A percentile compares a stretch with the other conserved stretches of the same genome.
These are phyloP conservation scores for Cancer borealis DNA, from an alignment of 2,888 invertebrate species.

Conservation along the genomic window DNA sequence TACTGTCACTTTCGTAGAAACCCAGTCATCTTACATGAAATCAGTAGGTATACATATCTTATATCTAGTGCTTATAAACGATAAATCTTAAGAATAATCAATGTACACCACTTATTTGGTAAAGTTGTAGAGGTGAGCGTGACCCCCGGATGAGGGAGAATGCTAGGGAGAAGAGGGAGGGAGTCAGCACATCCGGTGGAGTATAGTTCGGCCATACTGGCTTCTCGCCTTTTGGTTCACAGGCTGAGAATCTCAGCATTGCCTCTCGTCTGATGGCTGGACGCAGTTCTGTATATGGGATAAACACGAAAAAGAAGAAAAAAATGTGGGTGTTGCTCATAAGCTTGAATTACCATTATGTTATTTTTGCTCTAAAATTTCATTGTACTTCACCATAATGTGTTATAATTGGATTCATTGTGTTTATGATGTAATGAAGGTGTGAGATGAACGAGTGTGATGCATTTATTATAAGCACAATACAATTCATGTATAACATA, in stretches of 20 bases:
- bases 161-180: background rate
- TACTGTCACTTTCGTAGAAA: too few relatives aligned
- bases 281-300: background rate
- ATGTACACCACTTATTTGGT: background rate
- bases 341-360: background rate
- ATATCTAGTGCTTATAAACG: background rate
- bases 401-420: background rate
- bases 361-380: background rate
- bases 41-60: too few relatives aligned
- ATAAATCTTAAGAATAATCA: background rate
- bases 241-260: background rate
- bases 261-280: background rate
- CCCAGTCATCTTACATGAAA: too few relatives aligned
- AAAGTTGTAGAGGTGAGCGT: conserved; percentile 23
- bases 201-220: background rate
- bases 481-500: background rate
- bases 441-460: background rate
- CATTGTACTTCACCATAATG: background rate
- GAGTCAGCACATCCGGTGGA: conserved; percentile 35
- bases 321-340: background rate
- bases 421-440: background rate
- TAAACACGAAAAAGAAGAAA: background rate
- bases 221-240: background rate
- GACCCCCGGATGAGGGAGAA: conserved; percentile 20
- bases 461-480: background rate